These are phyloP conservation scores for Macrochelys suwanniensis DNA, from an alignment of 2,797 vertebrate species.

Conservation along the genomic window DNA sequence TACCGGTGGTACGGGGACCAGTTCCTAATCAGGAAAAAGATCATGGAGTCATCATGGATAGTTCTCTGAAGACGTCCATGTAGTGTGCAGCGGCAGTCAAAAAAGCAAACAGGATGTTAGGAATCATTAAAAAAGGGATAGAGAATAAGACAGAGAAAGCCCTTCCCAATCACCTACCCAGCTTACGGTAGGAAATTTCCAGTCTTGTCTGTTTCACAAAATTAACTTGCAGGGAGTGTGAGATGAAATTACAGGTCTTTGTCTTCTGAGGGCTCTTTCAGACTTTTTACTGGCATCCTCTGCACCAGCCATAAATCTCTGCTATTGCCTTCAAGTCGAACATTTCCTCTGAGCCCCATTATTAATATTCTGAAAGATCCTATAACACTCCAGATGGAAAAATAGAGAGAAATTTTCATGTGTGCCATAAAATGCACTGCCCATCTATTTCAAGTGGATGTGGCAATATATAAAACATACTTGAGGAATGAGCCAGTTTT, in stretches of 20 bases:
- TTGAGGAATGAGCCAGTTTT: conserved; percentile 67
- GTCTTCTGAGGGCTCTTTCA: conserved; percentile 22
- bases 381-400: conserved; percentile 76
- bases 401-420: conserved; percentile 68
- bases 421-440: conserved; percentile 70
- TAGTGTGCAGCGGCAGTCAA: too few relatives aligned
- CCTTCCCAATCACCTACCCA: not conserved
- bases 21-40: too few relatives aligned
- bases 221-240: conserved; percentile 25
- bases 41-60: too few relatives aligned
- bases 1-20: too few relatives aligned
- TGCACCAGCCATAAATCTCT: conserved; percentile 16
- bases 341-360: conserved; percentile 71
- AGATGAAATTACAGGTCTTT: not conserved
- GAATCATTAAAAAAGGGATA: too few relatives aligned
- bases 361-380: conserved; percentile 74
- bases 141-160: not conserved
- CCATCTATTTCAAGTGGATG: conserved; percentile 73
- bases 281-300: conserved; percentile 64
- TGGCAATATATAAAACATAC: conserved; percentile 71
- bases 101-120: too few relatives aligned
- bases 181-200: not conserved
- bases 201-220: not conserved
- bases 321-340: conserved; percentile 59
- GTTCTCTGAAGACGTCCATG: too few relatives aligned